Base-by-base conservation (phyloP, 2,113 vertebrate species). In the Pyxicephalus adspersus region DNA sequence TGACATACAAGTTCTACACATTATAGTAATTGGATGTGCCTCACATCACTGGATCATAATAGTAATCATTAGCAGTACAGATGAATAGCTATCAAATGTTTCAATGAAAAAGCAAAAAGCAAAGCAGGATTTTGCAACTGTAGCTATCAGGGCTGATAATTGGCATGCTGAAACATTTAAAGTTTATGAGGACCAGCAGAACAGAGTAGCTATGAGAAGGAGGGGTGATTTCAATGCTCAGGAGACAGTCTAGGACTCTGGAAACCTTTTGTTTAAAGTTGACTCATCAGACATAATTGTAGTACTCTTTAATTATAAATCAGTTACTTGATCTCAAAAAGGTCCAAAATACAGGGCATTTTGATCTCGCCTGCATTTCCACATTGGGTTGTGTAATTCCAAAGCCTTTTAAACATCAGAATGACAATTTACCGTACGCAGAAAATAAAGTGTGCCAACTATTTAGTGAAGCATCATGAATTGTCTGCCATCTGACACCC, bases 101-200 rank as follows among this genome's bases (percentile, higher is more conserved):
- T 82, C 61, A 68, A 66, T 58, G 26, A 34, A 45, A 57, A 74
- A 52, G 60, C 67, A 34, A 45, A 57, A 74, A 52, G 60, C 67
- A 54, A 31, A 28, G 22, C 13, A 20, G 64, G 52, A 38, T 78
- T 67, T 25, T 57, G 52, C 31, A 58, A 60, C 66, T 20, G 15
- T 22, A 60, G 29, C 17, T 57, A 25, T 60, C n/a, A 17, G 3
- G 16, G 60, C 38, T 57, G 17, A 50, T 66, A 66, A 82, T 66
- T 51, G 55, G 23, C 80, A 82, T 34, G 25, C 68, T 15, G 79
- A 64, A 74, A 64, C 68, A 81, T 19, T 81, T 81, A 57, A 13
- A 3, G 9, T 38, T 51, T 64, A 73, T 72, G 38, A 45, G 15
- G 50, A 65, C 60, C 79, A n/a, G n/a, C 26, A 74, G 45, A 65